Percentiles rank a stretch among this genome's conserved stretches.
These are phyloP conservation scores for Gari tellinella DNA, from an alignment of 2,888 invertebrate species.

Conservation along the genomic window DNA sequence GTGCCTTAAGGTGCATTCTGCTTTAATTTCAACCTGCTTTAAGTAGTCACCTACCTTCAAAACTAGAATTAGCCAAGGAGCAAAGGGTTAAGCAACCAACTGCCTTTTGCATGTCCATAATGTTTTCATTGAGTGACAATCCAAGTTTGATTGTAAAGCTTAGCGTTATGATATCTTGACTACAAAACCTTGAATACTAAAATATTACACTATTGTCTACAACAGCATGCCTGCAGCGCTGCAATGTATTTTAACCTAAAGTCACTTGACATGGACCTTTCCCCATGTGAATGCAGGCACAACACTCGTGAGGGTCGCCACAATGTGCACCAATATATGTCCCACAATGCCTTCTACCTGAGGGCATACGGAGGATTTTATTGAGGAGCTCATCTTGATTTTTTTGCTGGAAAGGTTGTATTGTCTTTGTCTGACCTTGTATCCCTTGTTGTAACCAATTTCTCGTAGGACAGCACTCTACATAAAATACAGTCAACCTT, in stretches of 20 bases:
- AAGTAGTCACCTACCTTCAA: too few relatives aligned
- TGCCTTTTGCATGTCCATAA: too few relatives aligned
- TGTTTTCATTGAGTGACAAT: too few relatives aligned
- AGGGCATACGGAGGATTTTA: conserved; percentile 66
- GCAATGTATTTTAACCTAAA: background rate
- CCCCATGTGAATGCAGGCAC: background rate
- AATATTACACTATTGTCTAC: too few relatives aligned
- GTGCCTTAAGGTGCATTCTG: too few relatives aligned
- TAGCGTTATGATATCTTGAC: too few relatives aligned
- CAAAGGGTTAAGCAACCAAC: too few relatives aligned
- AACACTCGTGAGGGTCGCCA: conserved; percentile 3
- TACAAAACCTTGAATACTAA: too few relatives aligned
- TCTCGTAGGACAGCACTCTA: conserved; percentile 9
- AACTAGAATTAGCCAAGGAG: too few relatives aligned
- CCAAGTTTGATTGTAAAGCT: too few relatives aligned
- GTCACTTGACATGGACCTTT: conserved; percentile 8
- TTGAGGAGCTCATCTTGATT: conserved; percentile 67
- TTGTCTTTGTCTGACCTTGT: conserved; percentile 62
- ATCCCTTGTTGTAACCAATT: conserved; percentile 65
- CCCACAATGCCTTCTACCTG: conserved; percentile 58
- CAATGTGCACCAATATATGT: conserved; percentile 1
- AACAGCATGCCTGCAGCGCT: too few relatives aligned
- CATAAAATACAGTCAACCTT: conserved; percentile 2
- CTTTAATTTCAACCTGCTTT: too few relatives aligned
- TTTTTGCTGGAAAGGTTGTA: conserved; percentile 68